These are phyloP conservation scores for Stenotaenia linearis DNA, from an alignment of 2,888 invertebrate genomes.

Conservation along the genomic window DNA sequence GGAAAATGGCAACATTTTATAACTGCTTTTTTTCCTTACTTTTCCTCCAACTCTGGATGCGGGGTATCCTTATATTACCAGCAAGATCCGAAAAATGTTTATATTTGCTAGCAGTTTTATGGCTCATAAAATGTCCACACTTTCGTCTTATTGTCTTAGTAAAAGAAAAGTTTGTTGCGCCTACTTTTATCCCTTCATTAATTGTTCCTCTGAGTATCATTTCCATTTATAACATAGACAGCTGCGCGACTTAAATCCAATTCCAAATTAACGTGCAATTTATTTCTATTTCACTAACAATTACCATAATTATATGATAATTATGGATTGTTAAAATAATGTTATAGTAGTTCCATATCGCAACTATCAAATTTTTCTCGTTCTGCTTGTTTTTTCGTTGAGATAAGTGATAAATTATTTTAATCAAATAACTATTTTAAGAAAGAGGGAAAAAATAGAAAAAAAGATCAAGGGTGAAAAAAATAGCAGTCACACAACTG, in stretches of 20 bases:
- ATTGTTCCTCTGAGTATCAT: slow-evolving; percentile 5
- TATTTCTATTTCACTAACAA: slow-evolving; percentile 2
- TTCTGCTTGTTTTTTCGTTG: too few species aligned
- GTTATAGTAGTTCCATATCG: too few species aligned
- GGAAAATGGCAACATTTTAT: background rate
- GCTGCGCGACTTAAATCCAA: background rate
- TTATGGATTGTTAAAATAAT: too few species aligned
- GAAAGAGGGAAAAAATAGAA: background rate
- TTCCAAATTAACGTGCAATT: background rate
- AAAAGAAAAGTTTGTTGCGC: slow-evolving; percentile 18
- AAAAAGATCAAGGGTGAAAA: background rate
- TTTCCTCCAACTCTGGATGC: background rate
- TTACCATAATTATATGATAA: background rate
- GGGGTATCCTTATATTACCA: background rate
- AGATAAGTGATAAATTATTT: background rate
- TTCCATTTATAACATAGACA: slow-evolving; percentile 2
- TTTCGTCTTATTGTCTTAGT: slow-evolving; percentile 1
- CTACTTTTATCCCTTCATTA: slow-evolving; percentile 8
- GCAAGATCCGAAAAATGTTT: slow-evolving; percentile 3
- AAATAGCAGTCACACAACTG: background rate
- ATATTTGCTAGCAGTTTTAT: slow-evolving; percentile 2
- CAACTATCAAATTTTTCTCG: too few species aligned
- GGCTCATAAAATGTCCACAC: slow-evolving; percentile 16
- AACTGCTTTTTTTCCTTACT: background rate
- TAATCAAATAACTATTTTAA: background rate